Evolutionary conservation across 2,113 vertebrate genomes (phyloP), one percentile per base, ranked within the genome.

Genomic region (Seriola rivoliana): DNA sequence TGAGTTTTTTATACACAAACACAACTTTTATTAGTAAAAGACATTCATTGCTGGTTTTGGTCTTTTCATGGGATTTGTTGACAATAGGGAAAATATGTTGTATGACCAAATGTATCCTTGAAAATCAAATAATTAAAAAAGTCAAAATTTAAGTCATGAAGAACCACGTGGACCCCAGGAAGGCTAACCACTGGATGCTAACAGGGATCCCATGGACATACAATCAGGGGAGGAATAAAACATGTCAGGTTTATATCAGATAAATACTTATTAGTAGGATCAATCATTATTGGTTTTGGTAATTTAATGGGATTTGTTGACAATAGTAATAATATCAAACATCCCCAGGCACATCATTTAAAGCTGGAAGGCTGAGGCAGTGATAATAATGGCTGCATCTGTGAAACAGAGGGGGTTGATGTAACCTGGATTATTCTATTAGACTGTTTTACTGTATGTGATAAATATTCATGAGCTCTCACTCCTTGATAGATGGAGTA

Each of bases 351-450:
- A 10, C 6, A 8, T 9, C 8, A 19, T 19, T 19, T 50, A 50
- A 50, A 19, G 46, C 46, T 52, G 17, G 17, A 54, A 4, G 8
- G 10, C 21, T n/a, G 63, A 8, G 32, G 57, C 12, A 19, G 4
- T 46, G 50, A 54, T n/a, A 52, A 54, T 19, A 16, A 21, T 32
- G 16, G 46, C 25, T 57, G 54, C 46, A 9, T 62, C 8, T 64
- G 40, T 71, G 82, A 80, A 75, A 29, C 23, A 44, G 66, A 67
- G 68, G 19, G 48, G 63, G 48, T 2, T 46, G 54, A 54, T 74
- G 59, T 60, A 69, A 48, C 63, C 62, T 38, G 75, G 52, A 71
- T 75, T 36, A 38, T 17, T 65, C 79, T 58, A 71, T 71, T 55
- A 32, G 38, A 25, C 16, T 16, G 23, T 48, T 38, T 23, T 29